Evolutionary conservation across 1,140 invertebrate species (phyloP).

Genomic region (Manduca sexta): DNA sequence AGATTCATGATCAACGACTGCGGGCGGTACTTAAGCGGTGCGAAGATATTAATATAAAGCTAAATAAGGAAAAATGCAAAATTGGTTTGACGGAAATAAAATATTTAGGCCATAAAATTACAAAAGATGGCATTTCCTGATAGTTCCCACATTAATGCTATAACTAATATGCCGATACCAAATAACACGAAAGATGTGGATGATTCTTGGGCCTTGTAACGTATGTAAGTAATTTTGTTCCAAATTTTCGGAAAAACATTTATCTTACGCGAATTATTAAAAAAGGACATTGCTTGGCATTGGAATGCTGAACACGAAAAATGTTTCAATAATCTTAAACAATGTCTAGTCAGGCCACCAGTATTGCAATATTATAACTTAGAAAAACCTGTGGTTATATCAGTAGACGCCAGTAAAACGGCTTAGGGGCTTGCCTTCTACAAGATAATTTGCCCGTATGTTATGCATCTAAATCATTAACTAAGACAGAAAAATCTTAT

Average conservation of each 20-base stretch:
- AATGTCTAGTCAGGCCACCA: not conserved
- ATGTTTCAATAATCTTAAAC: slow-evolving; percentile 4
- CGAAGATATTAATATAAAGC: slow-evolving; percentile 14
- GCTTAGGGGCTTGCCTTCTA: slow-evolving; percentile 14
- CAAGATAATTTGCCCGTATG: slow-evolving; percentile 16
- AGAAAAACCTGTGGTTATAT: slow-evolving; percentile 1
- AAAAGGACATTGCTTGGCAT: slow-evolving; percentile 9
- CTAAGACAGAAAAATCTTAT: slow-evolving; percentile 14
- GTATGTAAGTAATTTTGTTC: slow-evolving; percentile 9
- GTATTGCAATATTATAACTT: slow-evolving; percentile 1
- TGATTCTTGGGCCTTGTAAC: slow-evolving; percentile 11
- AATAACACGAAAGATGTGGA: slow-evolving; percentile 6
- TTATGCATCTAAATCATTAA: slow-evolving; percentile 14
- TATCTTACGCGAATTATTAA: slow-evolving; percentile 8
- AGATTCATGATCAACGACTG: slow-evolving; percentile 8
- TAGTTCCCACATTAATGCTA: slow-evolving; percentile 6
- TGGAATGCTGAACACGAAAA: slow-evolving; percentile 4
- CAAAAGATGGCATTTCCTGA: slow-evolving; percentile 13
- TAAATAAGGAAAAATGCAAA: slow-evolving; percentile 19
- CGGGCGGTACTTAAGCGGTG: slow-evolving; percentile 7
- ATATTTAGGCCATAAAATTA: slow-evolving; percentile 15
- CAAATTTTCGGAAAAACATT: slow-evolving; percentile 6
- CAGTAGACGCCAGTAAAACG: slow-evolving; percentile 12
- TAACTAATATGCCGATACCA: slow-evolving; percentile 11
- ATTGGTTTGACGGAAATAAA: slow-evolving; percentile 13